Evolutionary conservation across 2,888 invertebrate genomes (phyloP).

Genomic region (Latrodectus elegans): DNA sequence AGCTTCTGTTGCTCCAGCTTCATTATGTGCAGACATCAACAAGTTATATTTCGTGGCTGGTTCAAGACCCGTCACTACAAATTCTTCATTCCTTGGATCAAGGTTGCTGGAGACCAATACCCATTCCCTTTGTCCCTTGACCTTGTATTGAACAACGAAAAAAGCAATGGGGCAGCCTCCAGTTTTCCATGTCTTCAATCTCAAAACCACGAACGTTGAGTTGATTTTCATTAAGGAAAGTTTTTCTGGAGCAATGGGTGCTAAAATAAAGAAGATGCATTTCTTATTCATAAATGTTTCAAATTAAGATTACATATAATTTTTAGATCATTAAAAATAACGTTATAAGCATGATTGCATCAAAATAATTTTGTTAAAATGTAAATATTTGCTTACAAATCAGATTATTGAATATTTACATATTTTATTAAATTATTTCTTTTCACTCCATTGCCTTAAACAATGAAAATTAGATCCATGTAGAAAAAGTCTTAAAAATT

Average conservation of each 20-base stretch:
- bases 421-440: no score
- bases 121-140: conserved; percentile 69
- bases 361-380: no score
- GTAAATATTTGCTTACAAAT: no score
- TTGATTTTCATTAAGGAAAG: conserved; percentile 73
- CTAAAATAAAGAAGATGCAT: conserved; percentile 71
- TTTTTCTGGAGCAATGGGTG: conserved; percentile 72
- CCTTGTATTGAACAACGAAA: conserved; percentile 70
- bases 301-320: neutral
- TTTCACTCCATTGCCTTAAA: no score
- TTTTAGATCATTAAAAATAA: no score
- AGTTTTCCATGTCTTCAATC: conserved; percentile 74
- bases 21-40: conserved; percentile 87
- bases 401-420: no score
- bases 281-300: neutral
- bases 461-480: no score
- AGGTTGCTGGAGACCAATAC: conserved; percentile 64
- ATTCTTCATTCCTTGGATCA: conserved; percentile 69
- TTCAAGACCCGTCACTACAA: conserved; percentile 88
- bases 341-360: no score
- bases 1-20: conserved; percentile 95
- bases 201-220: conserved; percentile 74
- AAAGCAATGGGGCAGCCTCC: conserved; percentile 75
- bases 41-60: conserved; percentile 97
- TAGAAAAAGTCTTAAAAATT: no score